Evolutionary conservation across 2,888 invertebrate genomes (phyloP), one percentile per base, ranked within the genome.

Genomic region (Nezara viridula): DNA sequence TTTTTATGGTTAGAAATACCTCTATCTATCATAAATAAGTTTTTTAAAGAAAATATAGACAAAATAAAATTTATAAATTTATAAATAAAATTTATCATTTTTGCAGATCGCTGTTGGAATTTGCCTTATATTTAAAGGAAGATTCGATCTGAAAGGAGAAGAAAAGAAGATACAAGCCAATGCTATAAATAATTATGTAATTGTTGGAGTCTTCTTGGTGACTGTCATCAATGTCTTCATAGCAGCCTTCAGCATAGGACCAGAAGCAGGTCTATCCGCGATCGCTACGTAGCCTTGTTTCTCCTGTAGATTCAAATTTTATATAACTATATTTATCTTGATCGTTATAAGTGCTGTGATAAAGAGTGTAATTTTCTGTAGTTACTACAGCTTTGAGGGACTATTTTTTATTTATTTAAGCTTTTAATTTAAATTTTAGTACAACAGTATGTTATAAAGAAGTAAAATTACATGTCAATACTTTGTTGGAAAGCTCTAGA

Each of bases 201-300:
- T 98, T 3, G 94, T 97, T 90, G 97, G 96, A 85, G 95, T 98
- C 90, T 98, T 98, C 92, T 93, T 98, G 88, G 95, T 98, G 87
- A 97, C 98, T 12, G 95, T 97, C 86, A 95, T 98, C 21, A 98
- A 98, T 92, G 97, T 98, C 44, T 96, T 98, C 92, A 96, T 98
- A 91, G 96, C 97, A 0, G 96, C 97, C 0, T 98, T 98, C 93
- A 97, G 97, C 73, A 90, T 90, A 55, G 86, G 86, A 7, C 86
- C 86, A 16, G 86, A 86, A 52, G n/a, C 85, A 86, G 24, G 7
- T n/a, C 86, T 55, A 37, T 37, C 19, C 10, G 0, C 77, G n/a
- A n/a, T n/a, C 40, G 40, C 77, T 24, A 21, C 40, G 37, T 77
- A 77, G 77, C 40, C 40, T 24, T 24, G n/a, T n/a, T 21, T 73